A percentile compares a stretch with the other conserved stretches of the same genome.
Evolutionary conservation across 2,113 vertebrate genomes (phyloP).

Genomic region (Turdus rufiventris): DNA sequence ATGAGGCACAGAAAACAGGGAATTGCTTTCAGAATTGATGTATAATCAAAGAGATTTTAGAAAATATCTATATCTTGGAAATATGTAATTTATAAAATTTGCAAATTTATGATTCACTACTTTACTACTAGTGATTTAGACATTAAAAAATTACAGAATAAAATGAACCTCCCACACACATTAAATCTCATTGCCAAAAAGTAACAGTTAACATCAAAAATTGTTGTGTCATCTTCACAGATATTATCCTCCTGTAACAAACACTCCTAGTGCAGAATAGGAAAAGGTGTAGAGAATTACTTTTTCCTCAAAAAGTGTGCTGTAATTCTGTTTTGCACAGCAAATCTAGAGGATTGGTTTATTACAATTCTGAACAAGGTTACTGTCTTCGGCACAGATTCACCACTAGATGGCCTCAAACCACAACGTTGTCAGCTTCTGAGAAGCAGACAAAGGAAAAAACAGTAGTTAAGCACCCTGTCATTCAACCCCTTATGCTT

Average conservation of each 20-base stretch:
- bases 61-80: neutral
- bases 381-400: neutral
- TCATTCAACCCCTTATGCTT: neutral
- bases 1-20: neutral
- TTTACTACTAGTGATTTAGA: neutral
- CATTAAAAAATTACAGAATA: neutral
- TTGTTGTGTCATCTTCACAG: neutral
- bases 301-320: neutral
- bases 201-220: neutral
- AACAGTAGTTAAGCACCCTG: neutral
- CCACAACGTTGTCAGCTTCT: neutral
- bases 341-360: neutral
- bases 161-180: neutral
- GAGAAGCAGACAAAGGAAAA: neutral
- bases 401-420: slow-evolving; percentile 59
- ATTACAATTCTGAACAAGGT: neutral
- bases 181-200: neutral
- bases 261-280: neutral
- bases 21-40: neutral
- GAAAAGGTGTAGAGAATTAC: neutral
- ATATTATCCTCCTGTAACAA: neutral
- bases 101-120: neutral
- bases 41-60: neutral
- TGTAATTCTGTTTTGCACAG: neutral
- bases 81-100: neutral